These are phyloP conservation scores for Pelmatolapia mariae DNA, from an alignment of 2,113 vertebrate genomes.

Conservation along the genomic window DNA sequence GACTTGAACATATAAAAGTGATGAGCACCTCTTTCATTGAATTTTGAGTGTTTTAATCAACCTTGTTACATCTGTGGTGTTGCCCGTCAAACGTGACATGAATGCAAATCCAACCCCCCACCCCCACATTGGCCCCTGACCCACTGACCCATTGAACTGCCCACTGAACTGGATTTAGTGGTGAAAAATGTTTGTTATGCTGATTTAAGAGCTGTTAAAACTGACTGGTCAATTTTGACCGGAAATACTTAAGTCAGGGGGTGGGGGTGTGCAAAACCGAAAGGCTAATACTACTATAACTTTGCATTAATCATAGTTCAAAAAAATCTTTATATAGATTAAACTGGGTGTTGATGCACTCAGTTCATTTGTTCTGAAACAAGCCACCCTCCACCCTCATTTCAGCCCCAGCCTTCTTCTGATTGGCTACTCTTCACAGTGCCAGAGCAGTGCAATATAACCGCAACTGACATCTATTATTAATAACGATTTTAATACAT, in stretches of 20 bases:
- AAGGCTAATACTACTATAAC: not conserved
- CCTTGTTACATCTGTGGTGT: not conserved
- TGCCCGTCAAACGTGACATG: fast-evolving
- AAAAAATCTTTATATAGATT: fast-evolving
- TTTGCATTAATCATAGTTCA: not conserved
- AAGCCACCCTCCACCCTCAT: not conserved
- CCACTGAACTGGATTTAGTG: not conserved
- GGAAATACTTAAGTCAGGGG: not conserved
- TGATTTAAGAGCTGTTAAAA: not conserved
- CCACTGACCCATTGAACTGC: no score
- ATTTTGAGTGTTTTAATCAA: not conserved
- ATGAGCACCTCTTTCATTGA: not conserved
- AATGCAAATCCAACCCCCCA: fast-evolving
- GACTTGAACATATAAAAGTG: not conserved
- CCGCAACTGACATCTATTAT: not conserved
- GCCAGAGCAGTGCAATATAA: not conserved
- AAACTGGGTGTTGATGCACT: not conserved
- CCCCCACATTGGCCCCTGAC: no score
- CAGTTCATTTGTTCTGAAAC: not conserved
- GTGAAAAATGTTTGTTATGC: not conserved
- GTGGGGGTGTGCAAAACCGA: not conserved
- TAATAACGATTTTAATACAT: not conserved
- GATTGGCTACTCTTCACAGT: not conserved
- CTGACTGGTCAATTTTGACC: not conserved
- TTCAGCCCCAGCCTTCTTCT: not conserved